Base-by-base conservation (phyloP, 2,113 vertebrate genomes). In the Empidonax traillii region DNA sequence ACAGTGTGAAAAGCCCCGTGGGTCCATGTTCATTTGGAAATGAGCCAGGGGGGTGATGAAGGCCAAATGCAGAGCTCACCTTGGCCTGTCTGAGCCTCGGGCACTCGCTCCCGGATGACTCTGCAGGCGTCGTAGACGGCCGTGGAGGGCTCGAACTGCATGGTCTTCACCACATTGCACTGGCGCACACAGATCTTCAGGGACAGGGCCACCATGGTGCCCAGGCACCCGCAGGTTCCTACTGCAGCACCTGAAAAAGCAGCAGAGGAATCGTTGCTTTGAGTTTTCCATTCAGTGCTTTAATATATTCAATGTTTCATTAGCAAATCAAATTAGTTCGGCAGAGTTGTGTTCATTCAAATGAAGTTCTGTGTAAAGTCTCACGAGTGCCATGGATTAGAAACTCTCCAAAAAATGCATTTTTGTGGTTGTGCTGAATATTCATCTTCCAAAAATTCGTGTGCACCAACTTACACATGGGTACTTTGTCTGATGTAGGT, bases 151-250 rank as follows among this genome's bases (percentile, higher is more conserved):
- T 99, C 99, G 66, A 99, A 99, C 95, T 99, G 99, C 99, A 99
- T 99, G 0, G 99, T 99, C 98, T 99, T 99, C 96, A 99, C 99
- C 74, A 99, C 99, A 14, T 99, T 99, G 98, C 99, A 99, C 56
- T 99, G 99, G 52, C 99, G 99, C 35, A 99, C 98, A n/a, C 99
- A 99, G 84, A 99, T 99, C 98, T 99, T 99, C 65, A 99, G 95
- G 12, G 99, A 99, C 47, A 99, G 97, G 84, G 99, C 99, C 95
- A 99, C 99, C 99, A 99, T 99, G 89, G 97, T 98, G 97, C 82
- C 88, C 77, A 93, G 68, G 90, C 91, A 87, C 89, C 75, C 18
- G 76, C 46, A 85, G 91, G 93, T 49, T 92, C 91, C 95, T 90
- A 41, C 93, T 90, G 47, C 96, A 93, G 82, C 6, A 86, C n/a